phyloP scores from a whole-genome alignment of 2,888 invertebrate genomes.

The Ferdinandea cuprea region DNA sequence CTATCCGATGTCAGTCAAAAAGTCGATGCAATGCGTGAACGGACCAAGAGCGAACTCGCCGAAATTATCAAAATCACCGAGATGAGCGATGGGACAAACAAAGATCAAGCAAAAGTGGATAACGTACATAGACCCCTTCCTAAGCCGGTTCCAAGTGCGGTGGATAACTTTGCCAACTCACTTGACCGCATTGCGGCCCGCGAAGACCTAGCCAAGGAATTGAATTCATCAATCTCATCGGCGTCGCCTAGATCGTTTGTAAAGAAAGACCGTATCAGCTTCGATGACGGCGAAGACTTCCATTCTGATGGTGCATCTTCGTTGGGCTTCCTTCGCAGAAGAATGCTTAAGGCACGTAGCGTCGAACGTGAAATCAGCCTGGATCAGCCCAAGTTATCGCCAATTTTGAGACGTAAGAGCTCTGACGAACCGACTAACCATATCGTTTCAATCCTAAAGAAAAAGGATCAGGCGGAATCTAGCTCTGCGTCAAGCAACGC shows the following conservation, averaged over 20 bases:
- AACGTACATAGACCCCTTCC: constrained; percentile 4
- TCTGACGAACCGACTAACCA: constrained; percentile 83
- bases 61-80: constrained; percentile 82
- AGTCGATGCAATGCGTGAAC: constrained; percentile 79
- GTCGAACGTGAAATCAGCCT: constrained; percentile 77
- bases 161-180: constrained; percentile 48
- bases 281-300: constrained; percentile 59
- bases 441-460: constrained; percentile 88
- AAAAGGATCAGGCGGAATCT: constrained; percentile 85
- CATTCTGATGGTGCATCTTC: constrained; percentile 69
- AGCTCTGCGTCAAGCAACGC: constrained; percentile 84
- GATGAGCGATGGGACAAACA: constrained; percentile 76
- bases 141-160: constrained; percentile 40
- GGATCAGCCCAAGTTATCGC: constrained; percentile 78
- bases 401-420: constrained; percentile 80
- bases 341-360: constrained; percentile 78
- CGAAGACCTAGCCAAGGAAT: constrained; percentile 48
- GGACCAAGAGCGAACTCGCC: constrained; percentile 81
- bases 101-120: constrained; percentile 33
- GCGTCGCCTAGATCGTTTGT: constrained; percentile 76
- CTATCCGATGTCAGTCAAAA: constrained; percentile 79
- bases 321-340: constrained; percentile 75
- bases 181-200: constrained; percentile 49
- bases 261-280: constrained; percentile 76
- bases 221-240: constrained; percentile 65